Percentiles rank a stretch among this genome's conserved stretches.
Conservation (phyloP, 1,140 invertebrate species). For the Subanguina moxae region DNA sequence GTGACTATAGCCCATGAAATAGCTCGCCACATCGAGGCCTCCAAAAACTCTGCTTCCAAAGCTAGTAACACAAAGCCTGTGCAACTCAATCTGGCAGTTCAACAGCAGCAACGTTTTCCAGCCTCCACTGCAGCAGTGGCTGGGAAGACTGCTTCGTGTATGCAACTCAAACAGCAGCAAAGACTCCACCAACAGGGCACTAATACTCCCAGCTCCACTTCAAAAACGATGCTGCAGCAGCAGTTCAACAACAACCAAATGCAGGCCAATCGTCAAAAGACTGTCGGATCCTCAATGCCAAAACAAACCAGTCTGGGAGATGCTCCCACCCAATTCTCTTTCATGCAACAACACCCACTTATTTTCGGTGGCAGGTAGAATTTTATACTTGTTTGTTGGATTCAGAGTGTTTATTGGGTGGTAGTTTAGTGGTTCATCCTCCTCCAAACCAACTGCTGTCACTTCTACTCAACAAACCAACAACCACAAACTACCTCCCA, state of each 20-base stretch:
- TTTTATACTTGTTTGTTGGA: background rate
- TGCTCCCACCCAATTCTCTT: slow-evolving; percentile 1
- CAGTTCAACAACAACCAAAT: too few relatives aligned
- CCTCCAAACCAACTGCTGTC: background rate
- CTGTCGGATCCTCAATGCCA: too few relatives aligned
- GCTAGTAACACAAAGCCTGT: background rate
- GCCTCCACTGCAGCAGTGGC: background rate
- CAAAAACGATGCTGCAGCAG: too few relatives aligned
- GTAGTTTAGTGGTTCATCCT: background rate
- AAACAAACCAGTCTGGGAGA: background rate
- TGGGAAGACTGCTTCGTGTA: background rate
- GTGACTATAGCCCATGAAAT: slow-evolving; percentile 25
- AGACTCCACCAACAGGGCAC: slow-evolving; percentile 9
- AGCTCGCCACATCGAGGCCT: slow-evolving; percentile 17
- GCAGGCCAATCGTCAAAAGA: too few relatives aligned
- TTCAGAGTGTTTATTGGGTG: background rate
- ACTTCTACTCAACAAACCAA: background rate
- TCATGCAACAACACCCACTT: background rate
- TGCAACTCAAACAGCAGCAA: slow-evolving; percentile 17
- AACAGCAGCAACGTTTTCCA: slow-evolving; percentile 6
- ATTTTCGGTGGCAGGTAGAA: background rate
- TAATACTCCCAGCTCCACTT: slow-evolving; percentile 3
- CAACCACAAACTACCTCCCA: slow-evolving; percentile 1
- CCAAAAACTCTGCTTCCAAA: background rate
- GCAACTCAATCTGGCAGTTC: background rate